phyloP scores from a whole-genome alignment of 2,888 invertebrate species.

The Drosophila maculinotata region DNA sequence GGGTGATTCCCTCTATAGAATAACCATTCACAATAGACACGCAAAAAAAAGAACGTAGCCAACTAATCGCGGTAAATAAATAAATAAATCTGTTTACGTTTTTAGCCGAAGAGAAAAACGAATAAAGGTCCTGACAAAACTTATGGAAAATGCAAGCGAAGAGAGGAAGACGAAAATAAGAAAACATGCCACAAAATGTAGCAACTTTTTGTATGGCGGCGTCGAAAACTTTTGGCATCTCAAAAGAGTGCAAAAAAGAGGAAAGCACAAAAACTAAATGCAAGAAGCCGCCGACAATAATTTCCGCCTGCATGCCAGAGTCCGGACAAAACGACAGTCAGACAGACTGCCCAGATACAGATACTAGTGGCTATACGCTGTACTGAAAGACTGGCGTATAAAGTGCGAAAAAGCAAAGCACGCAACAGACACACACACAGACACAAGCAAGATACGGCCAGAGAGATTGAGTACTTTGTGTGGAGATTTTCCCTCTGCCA shows the following conservation, averaged over 20 bases:
- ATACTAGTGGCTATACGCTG: slow-evolving; percentile 21
- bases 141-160: slow-evolving; percentile 25
- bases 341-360: slow-evolving; percentile 23
- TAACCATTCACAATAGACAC: slow-evolving; percentile 23
- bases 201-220: slow-evolving; percentile 44
- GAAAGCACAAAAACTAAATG: slow-evolving; percentile 37
- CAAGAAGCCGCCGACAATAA: slow-evolving; percentile 69
- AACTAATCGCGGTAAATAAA: slow-evolving; percentile 54
- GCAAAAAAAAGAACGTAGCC: slow-evolving; percentile 11
- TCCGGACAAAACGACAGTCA: slow-evolving; percentile 20
- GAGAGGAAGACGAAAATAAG: slow-evolving; percentile 1
- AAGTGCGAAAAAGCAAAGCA: slow-evolving; percentile 45
- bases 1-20: slow-evolving; percentile 32
- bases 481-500: slow-evolving; percentile 29
- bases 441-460: too few species aligned
- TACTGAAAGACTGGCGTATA: slow-evolving; percentile 38
- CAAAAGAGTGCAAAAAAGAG: slow-evolving; percentile 22
- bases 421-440: slow-evolving; percentile 12
- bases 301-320: slow-evolving; percentile 62
- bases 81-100: slow-evolving; percentile 58
- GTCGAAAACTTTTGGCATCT: slow-evolving; percentile 54
- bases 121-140: slow-evolving; percentile 29
- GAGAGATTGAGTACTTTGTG: slow-evolving; percentile 31
- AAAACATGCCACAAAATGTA: slow-evolving; percentile 60
- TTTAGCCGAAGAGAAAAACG: slow-evolving; percentile 29